phyloP scores from a whole-genome alignment of 2,113 vertebrate genomes.

The Equus quagga region DNA sequence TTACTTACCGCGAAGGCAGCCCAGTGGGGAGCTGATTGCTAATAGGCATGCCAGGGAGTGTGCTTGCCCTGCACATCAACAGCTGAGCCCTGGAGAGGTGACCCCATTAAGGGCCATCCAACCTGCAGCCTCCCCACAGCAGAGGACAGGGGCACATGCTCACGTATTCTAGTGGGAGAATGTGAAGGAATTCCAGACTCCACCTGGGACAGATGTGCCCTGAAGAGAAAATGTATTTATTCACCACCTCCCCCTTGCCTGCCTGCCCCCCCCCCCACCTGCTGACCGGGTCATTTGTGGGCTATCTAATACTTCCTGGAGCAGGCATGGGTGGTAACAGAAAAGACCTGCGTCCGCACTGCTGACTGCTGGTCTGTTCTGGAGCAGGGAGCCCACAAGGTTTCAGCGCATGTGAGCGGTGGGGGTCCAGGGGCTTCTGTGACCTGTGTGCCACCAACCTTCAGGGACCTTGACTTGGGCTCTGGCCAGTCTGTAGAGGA shows the following conservation, averaged over 20 bases:
- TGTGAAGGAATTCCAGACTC: neutral
- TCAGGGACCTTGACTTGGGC: neutral
- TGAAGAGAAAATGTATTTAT: neutral
- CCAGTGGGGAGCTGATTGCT: conserved; percentile 79
- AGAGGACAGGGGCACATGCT: accelerated
- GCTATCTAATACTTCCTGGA: neutral
- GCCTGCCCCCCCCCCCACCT: too few relatives aligned
- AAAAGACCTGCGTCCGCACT: neutral
- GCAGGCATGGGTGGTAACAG: neutral
- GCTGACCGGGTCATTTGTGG: neutral
- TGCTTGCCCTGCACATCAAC: neutral
- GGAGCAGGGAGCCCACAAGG: too few relatives aligned
- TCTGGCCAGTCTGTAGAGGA: neutral
- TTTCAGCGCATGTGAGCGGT: neutral
- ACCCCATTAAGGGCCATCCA: neutral
- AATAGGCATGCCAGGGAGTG: neutral
- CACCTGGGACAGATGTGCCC: neutral
- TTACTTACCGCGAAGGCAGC: conserved; percentile 5
- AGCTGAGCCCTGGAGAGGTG: neutral
- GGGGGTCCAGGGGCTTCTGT: neutral
- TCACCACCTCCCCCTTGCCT: neutral
- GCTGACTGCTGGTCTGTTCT: neutral
- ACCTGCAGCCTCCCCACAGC: neutral
- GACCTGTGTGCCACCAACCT: accelerated
- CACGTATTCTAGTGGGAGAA: neutral